Evolutionary conservation across 2,888 invertebrate species (phyloP), one percentile per base, ranked within the genome.

Genomic region (Drosophila borealis): DNA sequence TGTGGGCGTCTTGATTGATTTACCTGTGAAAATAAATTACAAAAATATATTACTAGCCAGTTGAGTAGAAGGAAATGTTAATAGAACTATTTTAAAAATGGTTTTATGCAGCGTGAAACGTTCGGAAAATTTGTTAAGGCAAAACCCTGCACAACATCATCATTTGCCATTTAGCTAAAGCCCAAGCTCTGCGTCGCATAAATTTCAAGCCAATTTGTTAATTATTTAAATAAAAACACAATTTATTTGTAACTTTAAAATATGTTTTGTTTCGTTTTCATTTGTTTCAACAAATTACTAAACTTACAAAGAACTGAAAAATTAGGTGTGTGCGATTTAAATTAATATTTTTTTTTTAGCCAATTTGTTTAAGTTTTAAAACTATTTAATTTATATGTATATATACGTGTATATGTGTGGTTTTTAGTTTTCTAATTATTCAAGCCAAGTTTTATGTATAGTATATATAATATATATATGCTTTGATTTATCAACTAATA

Each of bases 1-100:
- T 74, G 91, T 90, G 53, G 90, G 80, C 72, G 92, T 88, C 80
- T 91, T 92, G 29, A 91, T 80, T 25, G 92, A 90, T 90, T 92
- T 92, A 36, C 89, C 92, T 92, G 90, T 46, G 90, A 78, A 66
- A 9, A 37, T 6, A 66, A n/a, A 48, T 25, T 13, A 45, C n/a
- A 42, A 6, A 42, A 21, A 36, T 44, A 11, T 19, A 53, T 56
- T 72, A 54, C 29, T 42, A 57, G 2, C 9, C 6, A 2, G 46
- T 14, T 42, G 11, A n/a, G 33, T 6, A 10, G n/a, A 13, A 25
- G 2, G 5, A 29, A 29, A 25, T n/a, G 3, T 33, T 21, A n/a
- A 0, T 9, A 21, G 49, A 34, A n/a, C 3, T 6, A 19, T 25
- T 33, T 25, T 34, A 4, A 9, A 10, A 33, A 45, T 57, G 45